Base-by-base conservation (phyloP, 1,140 invertebrate genomes). In the Brachystomella parvula region DNA sequence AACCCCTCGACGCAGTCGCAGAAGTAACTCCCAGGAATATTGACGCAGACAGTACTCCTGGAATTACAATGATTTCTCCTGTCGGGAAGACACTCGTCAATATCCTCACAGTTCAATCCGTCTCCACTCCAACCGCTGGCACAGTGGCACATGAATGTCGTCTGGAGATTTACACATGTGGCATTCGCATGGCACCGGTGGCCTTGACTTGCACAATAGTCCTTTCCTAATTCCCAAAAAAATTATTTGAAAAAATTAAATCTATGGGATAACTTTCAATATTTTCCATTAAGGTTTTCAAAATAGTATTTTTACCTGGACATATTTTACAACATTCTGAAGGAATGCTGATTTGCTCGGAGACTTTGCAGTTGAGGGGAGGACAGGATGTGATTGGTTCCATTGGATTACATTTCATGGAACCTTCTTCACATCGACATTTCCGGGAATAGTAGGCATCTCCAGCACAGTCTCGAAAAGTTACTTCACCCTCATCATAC, bases 251-350 rank as follows among this genome's bases (percentile, higher is more conserved):
- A 74, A 63, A 30, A 26, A 64, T 29, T 35, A 1, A 61, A 67
- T 47, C 31, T 15, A 60, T 29, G 9, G 9, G 39, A n/a, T 44
- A 12, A 44, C 9, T 26, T 26, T 12, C 24, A 60, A 30, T n/a
- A n/a, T n/a, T n/a, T n/a, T 56, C 26, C 21, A 9, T 56, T n/a
- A 62, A 62, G 21, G 12, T n/a, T 12, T 15, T 47, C 44, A 24
- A 31, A 28, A 2, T 47, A 47, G 67, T 74, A 75, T 82, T 6
- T 35, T 62, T 3, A 92, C 90, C 90, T 82, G 86, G 86, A 79
- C 92, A 95, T 76, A 91, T 89, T 78, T 90, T 90, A 80, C 91
- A 95, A 78, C 92, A 95, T 76, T 93, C 86, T 60, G 87, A 89
- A 29, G 87, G 85, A 44, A 90, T 87, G 71, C 84, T 84, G 73